Evolutionary conservation across 1,140 invertebrate species (phyloP), one percentile per base, ranked within the genome.

Genomic region (Drosophila sproati): DNA sequence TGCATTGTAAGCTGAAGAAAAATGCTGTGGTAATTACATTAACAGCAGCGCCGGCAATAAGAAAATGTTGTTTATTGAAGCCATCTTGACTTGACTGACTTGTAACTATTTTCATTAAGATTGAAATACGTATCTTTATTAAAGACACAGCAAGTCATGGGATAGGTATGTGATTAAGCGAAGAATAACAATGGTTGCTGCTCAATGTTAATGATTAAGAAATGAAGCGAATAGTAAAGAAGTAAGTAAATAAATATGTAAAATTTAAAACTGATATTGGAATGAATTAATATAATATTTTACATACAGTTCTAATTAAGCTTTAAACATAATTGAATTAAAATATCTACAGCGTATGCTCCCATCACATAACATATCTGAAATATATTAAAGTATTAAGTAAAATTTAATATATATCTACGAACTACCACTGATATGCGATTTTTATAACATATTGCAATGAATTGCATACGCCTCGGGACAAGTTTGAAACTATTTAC

Each of bases 41-140:
- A 88, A 87, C 73, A 79, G 80, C 80, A 59, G 45, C 50, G 43
- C 76, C 34, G 54, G 52, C 48, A 73, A 56, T 45, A 61, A 51
- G 59, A 59, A 81, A 78, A 78, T 78, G 78, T 78, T 80, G 76
- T 75, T 78, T 80, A 80, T 78, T 70, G 71, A 74, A 78, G 64
- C 39, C 66, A 50, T 20, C 20, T 20, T 20, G 20, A 20, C 20
- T 20, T 51, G 61, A 60, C 48, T 29, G 75, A 82, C 79, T 68
- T 72, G 70, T 77, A 87, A 77, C 83, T 71, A 88, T 88, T 87
- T 81, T 87, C 79, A 87, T 87, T 87, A 87, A 87, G 83, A 82
- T 80, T 82, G 83, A 88, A 76, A 80, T 77, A 82, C 80, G 70
- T 77, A 70, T 72, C 54, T 68, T 66, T 69, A 54, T 60, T 57